Evolutionary conservation across 2,797 vertebrate genomes (phyloP), one percentile per base, ranked within the genome.

Genomic region (Pitangus sulphuratus): DNA sequence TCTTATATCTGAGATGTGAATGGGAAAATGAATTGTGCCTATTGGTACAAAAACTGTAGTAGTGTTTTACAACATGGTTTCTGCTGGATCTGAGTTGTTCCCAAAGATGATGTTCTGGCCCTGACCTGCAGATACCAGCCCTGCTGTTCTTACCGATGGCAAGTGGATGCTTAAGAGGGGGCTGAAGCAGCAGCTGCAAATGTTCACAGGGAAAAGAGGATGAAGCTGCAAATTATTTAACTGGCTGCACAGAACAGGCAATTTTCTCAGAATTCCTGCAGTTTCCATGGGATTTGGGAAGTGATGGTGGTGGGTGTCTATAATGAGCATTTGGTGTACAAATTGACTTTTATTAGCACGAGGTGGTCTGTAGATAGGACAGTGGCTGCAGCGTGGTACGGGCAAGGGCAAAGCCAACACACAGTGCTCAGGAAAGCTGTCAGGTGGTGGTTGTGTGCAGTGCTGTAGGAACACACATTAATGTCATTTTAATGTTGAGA

Each of bases 281-380:
- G 12, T 51, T 77, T 42, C 44, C 0, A 0, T n/a, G 12, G 28
- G 21, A 22, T 62, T 62, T 75, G n/a, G 17, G 8, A 4, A 19
- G 9, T 6, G 6, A 9, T 40, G 40, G 7, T 31, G 17, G 8
- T 22, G 21, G 21, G 15, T 39, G 18, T 30, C 37, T 66, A 0
- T 60, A 44, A n/a, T 33, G 15, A 2, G 1, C 54, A 47, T 70
- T 75, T 79, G 9, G 3, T 31, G 18, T 12, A 60, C 1, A 44
- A 24, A 16, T 56, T 68, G 53, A 8, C 33, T 82, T 86, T 71
- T 71, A 4, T 83, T 79, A 13, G 4, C 33, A 30, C 45, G 50
- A 33, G 8, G 6, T 40, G 28, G 4, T 60, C 19, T 40, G 2
- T 20, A 35, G 40, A 6, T 40, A 33, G 25, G 5, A 14, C 16